These are phyloP conservation scores for Manis javanica DNA, from an alignment of 2,797 vertebrate genomes.

Conservation along the genomic window DNA sequence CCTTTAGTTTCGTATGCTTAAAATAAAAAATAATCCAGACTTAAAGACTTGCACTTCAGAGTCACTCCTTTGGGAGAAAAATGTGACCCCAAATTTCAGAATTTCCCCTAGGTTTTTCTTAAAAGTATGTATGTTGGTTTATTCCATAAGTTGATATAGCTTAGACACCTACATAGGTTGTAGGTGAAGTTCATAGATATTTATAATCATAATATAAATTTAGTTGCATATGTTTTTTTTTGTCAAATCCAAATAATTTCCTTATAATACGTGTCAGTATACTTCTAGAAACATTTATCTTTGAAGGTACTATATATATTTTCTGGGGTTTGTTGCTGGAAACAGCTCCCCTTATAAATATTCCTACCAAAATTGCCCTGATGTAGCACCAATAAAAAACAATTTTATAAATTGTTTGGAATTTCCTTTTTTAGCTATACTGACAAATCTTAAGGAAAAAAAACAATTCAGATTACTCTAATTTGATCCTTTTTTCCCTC, in stretches of 20 bases:
- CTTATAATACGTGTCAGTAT: neutral
- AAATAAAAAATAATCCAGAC: neutral
- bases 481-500: neutral
- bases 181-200: neutral
- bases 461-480: constrained; percentile 10
- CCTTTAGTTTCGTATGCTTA: constrained; percentile 7
- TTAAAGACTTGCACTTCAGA: neutral
- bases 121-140: neutral
- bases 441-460: constrained; percentile 45
- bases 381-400: constrained; percentile 40
- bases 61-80: neutral
- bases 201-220: constrained; percentile 50
- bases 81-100: neutral
- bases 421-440: neutral
- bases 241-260: constrained; percentile 34
- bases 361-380: constrained; percentile 5
- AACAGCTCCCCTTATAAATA: constrained; percentile 15
- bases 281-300: neutral
- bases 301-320: constrained; percentile 5
- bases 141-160: neutral
- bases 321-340: neutral
- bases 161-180: neutral
- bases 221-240: constrained; percentile 30
- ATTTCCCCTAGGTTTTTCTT: neutral
- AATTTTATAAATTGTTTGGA: constrained; percentile 51